Conservation (phyloP, 2,113 vertebrate genomes). For the Colius striatus region DNA sequence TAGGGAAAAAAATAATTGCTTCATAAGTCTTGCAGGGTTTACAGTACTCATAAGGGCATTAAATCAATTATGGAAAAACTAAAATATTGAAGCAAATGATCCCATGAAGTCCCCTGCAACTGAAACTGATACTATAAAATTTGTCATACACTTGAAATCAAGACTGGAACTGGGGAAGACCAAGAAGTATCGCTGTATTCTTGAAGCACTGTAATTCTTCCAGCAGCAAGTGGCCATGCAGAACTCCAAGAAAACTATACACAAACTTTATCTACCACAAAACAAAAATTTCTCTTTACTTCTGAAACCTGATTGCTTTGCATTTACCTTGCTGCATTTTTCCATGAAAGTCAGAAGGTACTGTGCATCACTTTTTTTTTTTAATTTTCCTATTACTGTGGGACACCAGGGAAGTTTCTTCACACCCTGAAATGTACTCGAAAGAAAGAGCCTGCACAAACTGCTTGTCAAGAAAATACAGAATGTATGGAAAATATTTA, state of each 20-base stretch:
- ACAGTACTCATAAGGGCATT: neutral
- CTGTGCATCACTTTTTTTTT: fast-evolving
- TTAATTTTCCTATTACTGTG: neutral
- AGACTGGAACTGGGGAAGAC: neutral
- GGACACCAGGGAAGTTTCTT: neutral
- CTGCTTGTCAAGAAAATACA: neutral
- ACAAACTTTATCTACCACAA: neutral
- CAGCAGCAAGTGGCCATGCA: neutral
- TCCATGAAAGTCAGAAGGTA: neutral
- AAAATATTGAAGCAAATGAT: neutral
- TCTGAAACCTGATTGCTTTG: neutral
- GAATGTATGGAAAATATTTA: neutral
- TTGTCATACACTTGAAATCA: neutral
- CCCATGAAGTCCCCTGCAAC: neutral
- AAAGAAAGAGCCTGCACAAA: neutral
- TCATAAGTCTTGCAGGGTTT: neutral
- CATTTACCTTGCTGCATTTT: neutral
- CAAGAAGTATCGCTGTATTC: neutral
- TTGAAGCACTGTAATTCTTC: neutral
- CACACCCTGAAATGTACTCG: neutral
- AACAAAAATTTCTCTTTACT: neutral
- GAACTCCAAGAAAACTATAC: neutral
- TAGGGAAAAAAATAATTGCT: neutral
- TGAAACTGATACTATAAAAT: neutral
- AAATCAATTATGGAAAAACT: neutral